Evolutionary conservation across 1,140 invertebrate species (phyloP), one percentile per base, ranked within the genome.

Genomic region (Drosophila arizonae): DNA sequence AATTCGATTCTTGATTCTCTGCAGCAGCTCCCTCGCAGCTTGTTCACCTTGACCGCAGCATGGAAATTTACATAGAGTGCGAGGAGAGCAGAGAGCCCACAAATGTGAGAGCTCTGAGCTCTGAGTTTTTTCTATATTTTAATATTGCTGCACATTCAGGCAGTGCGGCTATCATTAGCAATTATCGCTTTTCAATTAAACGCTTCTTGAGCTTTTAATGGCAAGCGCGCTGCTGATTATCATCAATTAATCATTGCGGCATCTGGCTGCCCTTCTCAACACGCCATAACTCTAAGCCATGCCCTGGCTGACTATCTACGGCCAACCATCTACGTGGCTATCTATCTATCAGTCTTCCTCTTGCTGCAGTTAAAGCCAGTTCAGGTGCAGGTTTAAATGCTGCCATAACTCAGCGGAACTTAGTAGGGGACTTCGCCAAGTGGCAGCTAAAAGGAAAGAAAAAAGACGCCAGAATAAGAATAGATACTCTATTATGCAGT

Each of bases 401-500:
- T 71, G 79, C 79, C 84, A 86, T 86, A 88, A 88, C 82, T 86
- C 72, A 79, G 66, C 65, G 57, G 65, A 65, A 67, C 68, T 79
- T 76, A 45, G 43, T 45, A 39, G 36, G 43, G 43, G 43, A 15
- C 43, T 46, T 1, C n/a, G 6, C 9, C 6, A 3, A 24, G 3
- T n/a, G n/a, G 43, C 33, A 56, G 30, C 30, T 51, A n/a, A 1
- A 3, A 3, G 26, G 66, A 63, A 71, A 2, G 21, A 78, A 62
- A 74, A 63, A 60, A 60, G 52, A 48, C 52, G 48, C 57, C 41
- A 64, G 50, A 63, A 65, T 68, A 64, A 66, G 78, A 76, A 78
- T 79, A 86, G 82, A 84, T 79, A 84, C 88, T 86, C 84, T 88
- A 87, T 86, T 84, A 86, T 86, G 84, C 84, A 88, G 72, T 79